phyloP scores from a whole-genome alignment of 2,113 vertebrate genomes.

The Eulacestoma nigropectus region DNA sequence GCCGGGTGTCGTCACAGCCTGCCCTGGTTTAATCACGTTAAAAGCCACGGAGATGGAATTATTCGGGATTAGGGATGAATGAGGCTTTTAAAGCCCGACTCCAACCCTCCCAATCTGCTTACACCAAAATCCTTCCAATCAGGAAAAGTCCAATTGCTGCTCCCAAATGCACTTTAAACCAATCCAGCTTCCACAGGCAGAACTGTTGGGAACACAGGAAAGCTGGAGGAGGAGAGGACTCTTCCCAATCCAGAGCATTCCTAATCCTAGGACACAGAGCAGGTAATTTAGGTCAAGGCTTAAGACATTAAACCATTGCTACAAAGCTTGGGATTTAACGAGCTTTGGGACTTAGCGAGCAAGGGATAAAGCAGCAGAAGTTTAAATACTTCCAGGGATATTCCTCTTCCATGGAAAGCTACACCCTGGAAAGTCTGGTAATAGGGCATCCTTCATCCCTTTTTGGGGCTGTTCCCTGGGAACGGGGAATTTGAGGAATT shows the following conservation, averaged over 20 bases:
- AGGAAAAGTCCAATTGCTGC: background rate
- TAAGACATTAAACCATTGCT: background rate
- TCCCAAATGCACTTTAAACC: background rate
- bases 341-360: background rate
- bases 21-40: conserved; percentile 55
- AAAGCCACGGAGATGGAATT: conserved; percentile 54
- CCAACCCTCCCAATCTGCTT: conserved; percentile 25
- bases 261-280: background rate
- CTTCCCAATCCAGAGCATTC: background rate
- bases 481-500: background rate
- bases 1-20: background rate
- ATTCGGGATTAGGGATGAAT: conserved; percentile 59
- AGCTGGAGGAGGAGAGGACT: background rate
- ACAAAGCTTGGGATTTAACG: background rate
- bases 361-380: conserved; percentile 1
- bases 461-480: background rate
- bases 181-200: background rate
- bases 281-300: background rate
- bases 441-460: fast-evolving
- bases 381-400: background rate
- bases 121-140: background rate
- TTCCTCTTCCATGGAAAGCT: background rate
- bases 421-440: background rate
- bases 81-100: conserved; percentile 43
- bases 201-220: fast-evolving